Conservation (phyloP, 1,140 invertebrate species). For the Eriocheir sinensis region DNA sequence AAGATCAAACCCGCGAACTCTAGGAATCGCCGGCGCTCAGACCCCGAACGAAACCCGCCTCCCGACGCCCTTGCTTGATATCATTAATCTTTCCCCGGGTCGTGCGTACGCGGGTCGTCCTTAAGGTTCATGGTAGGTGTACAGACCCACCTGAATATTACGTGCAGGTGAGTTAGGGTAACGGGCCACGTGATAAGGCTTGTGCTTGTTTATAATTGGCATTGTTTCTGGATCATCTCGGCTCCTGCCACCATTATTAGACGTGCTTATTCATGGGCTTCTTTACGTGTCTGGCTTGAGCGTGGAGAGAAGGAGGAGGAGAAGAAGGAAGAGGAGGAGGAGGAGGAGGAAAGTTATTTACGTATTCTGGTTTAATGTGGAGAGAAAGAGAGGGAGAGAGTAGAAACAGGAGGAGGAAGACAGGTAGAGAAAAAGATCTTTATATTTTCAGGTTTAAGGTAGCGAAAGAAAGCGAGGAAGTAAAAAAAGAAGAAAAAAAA, state of each 20-base stretch:
- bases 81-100: not conserved
- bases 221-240: not conserved
- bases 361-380: too few species aligned
- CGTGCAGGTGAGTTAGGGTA: not conserved
- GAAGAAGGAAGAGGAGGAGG: conserved; percentile 52
- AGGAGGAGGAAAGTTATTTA: conserved; percentile 42
- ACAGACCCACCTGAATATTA: not conserved
- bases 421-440: not conserved
- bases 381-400: not conserved
- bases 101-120: not conserved
- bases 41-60: not conserved
- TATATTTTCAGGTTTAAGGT: too few species aligned
- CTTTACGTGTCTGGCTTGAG: not conserved
- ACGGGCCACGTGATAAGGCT: not conserved
- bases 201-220: not conserved
- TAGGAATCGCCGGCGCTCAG: not conserved
- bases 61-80: not conserved
- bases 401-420: not conserved
- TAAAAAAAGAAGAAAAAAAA: not conserved
- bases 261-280: not conserved
- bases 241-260: not conserved
- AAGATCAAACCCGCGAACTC: not conserved
- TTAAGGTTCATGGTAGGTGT: conserved; percentile 17
- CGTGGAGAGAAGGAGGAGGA: conserved; percentile 38
- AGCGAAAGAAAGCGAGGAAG: not conserved